These are phyloP conservation scores for Polia nebulosa DNA, from an alignment of 2,888 invertebrate genomes.

Conservation along the genomic window DNA sequence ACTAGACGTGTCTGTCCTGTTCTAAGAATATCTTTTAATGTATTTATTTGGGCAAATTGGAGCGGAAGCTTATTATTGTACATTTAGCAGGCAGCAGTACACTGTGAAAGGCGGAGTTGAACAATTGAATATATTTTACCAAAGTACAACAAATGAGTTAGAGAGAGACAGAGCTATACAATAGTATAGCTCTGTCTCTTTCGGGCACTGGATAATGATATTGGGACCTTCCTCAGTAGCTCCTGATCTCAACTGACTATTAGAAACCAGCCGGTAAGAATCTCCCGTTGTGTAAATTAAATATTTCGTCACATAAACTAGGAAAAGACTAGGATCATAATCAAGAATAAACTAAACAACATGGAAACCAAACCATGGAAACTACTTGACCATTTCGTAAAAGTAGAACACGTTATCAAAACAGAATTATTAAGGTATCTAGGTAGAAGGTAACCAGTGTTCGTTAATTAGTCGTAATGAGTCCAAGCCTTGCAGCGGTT, in stretches of 20 bases:
- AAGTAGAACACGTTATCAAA: conserved; percentile 56
- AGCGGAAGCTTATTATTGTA: background rate
- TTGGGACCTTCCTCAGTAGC: background rate
- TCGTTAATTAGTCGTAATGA: conserved; percentile 75
- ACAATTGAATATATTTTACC: background rate
- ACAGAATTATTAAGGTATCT: conserved; percentile 62
- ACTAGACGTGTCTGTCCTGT: conserved; percentile 10
- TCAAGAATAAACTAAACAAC: background rate
- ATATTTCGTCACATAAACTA: too few species aligned
- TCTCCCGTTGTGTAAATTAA: background rate
- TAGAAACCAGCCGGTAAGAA: too few species aligned
- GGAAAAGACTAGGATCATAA: background rate
- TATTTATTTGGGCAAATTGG: background rate
- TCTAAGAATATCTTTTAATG: conserved; percentile 12
- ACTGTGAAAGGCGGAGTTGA: background rate
- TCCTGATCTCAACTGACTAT: background rate
- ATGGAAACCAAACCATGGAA: background rate
- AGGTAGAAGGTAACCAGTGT: conserved; percentile 68
- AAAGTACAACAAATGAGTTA: background rate
- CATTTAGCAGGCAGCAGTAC: background rate
- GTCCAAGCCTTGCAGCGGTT: conserved; percentile 69
- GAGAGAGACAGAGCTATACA: conserved; percentile 5
- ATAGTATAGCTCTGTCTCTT: background rate
- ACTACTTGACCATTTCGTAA: conserved; percentile 32
- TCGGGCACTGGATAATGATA: background rate